Base-by-base conservation (phyloP, 2,113 vertebrate species). In the Martes martes region DNA sequence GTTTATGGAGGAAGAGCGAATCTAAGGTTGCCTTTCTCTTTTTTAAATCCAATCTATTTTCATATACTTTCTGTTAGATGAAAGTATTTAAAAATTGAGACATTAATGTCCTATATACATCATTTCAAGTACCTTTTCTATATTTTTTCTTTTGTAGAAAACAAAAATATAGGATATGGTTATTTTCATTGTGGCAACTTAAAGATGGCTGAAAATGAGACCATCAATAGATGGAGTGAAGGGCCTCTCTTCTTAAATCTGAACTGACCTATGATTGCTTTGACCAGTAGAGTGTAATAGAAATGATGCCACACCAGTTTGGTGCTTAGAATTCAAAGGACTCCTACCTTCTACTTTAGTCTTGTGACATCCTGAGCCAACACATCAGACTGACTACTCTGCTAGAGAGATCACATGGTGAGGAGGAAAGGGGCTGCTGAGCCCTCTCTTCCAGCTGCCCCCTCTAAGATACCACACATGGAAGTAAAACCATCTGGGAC, bases 401-500 rank as follows among this genome's bases (percentile, higher is more conserved):
- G 8, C 4, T 82, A 74, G 11, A 39, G 33, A 79, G n/a, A 81
- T 26, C 47, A 67, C 13, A 21, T 10, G 33, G 21, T 21, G 28
- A 55, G 0, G 36, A 23, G 4, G 31, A 45, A 85, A 14, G 2
- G 4, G 1, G 7, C 15, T 59, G 2, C 21, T 3, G 13, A 50
- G 11, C 2, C 33, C 28, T 5, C 2, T 6, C 14, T 65, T 61
- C 8, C 11, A 23, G 6, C 4, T 57, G 13, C 57, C 13, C 14
- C 16, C 23, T 31, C 6, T 16, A 50, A 83, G n/a, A 50, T 52
- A 11, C 13, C 47, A 67, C 33, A 28, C 2, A 1, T 10, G n/a
- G 24, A 39, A 67, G 3, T 31, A 24, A 92, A 91, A 11, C 9
- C 4, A 71, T 76, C 11, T 39, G 63, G 9, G 18, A 71, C 1